These are phyloP conservation scores for Halisarca cf. caerulea DNA, from an alignment of 37 sponge, comb jelly and placozoan species.

Conservation along the genomic window DNA sequence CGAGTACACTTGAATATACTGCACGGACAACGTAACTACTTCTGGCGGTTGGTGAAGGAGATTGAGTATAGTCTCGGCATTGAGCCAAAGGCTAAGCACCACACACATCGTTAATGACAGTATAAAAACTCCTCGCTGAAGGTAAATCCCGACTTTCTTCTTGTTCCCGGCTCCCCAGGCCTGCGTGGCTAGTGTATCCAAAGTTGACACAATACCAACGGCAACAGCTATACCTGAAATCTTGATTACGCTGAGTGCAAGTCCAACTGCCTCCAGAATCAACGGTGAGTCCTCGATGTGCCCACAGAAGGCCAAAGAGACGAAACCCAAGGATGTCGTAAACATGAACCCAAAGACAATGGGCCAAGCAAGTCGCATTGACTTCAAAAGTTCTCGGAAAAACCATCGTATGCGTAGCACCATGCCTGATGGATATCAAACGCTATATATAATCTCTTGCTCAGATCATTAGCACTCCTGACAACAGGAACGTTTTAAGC, in stretches of 20 bases:
- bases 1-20: neutral
- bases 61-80: conserved; percentile 58
- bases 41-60: conserved; percentile 52
- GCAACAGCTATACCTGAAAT: neutral
- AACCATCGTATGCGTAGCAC: too few relatives aligned
- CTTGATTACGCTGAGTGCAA: neutral
- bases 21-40: conserved; percentile 34
- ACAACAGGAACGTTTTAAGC: too few relatives aligned
- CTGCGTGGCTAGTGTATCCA: conserved; percentile 40
- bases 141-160: conserved; percentile 59
- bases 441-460: too few relatives aligned
- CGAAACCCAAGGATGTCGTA: too few relatives aligned
- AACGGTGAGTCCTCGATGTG: neutral
- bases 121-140: conserved; percentile 63
- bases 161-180: conserved; percentile 67
- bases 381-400: too few relatives aligned
- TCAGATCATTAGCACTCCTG: too few relatives aligned
- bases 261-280: conserved; percentile 5
- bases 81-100: conserved; percentile 47
- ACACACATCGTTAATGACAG: conserved; percentile 14
- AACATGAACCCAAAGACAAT: too few relatives aligned
- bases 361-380: too few relatives aligned
- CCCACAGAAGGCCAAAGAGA: conserved; percentile 4
- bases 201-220: neutral
- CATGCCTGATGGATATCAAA: too few relatives aligned